A percentile compares a stretch with the other conserved stretches of the same genome.
Conservation (phyloP, 2,888 invertebrate genomes). For the Rugalucina vietnamica region DNA sequence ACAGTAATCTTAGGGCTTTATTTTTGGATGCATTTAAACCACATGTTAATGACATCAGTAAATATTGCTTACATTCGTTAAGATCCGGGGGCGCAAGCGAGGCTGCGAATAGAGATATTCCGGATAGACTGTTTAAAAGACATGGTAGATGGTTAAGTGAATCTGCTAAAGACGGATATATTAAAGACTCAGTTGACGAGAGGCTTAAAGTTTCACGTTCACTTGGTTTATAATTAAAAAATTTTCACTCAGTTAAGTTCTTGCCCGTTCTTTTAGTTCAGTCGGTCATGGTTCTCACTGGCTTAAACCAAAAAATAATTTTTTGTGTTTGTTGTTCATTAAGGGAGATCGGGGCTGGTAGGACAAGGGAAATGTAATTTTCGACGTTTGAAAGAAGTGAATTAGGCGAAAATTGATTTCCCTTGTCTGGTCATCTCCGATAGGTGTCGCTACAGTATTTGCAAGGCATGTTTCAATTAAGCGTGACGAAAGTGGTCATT, state of each 20-base stretch:
- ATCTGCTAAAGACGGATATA: conserved; percentile 42
- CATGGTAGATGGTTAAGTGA: conserved; percentile 25
- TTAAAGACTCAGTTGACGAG: conserved; percentile 26
- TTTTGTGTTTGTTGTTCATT: not conserved
- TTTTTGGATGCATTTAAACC: conserved; percentile 32
- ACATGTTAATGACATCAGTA: conserved; percentile 12
- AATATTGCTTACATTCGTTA: conserved; percentile 26
- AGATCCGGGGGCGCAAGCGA: conserved; percentile 10
- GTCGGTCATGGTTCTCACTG: not conserved
- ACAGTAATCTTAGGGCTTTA: conserved; percentile 12
- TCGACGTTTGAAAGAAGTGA: too few relatives aligned
- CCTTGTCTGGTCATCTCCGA: too few relatives aligned
- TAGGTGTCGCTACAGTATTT: too few relatives aligned
- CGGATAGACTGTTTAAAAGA: conserved; percentile 23
- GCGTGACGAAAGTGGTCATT: too few relatives aligned
- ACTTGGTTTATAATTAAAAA: conserved; percentile 19
- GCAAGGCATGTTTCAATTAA: too few relatives aligned
- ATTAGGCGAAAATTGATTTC: too few relatives aligned
- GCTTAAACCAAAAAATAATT: not conserved
- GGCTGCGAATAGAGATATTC: conserved; percentile 7
- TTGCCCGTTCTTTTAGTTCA: conserved; percentile 1
- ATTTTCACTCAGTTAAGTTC: not conserved
- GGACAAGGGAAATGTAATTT: too few relatives aligned
- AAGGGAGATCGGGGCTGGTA: too few relatives aligned
- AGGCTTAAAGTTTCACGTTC: conserved; percentile 20